A percentile compares a stretch with the other conserved stretches of the same genome.
Evolutionary conservation across 2,797 vertebrate species (phyloP).

Genomic region (Chiloscyllium punctatum): DNA sequence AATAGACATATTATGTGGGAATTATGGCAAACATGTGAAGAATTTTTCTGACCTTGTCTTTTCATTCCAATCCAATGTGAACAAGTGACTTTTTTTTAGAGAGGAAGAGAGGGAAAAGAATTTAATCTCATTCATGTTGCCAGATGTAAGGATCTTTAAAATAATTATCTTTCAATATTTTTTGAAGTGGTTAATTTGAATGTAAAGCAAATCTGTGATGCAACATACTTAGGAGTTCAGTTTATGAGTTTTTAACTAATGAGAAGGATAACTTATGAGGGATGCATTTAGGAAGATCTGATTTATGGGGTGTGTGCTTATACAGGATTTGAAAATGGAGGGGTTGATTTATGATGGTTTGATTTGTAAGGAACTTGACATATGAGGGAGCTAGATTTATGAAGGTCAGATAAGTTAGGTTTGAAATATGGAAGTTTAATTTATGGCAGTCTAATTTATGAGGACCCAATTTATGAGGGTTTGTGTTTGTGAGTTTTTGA

Average conservation of each 20-base stretch:
- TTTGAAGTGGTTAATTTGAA: not conserved
- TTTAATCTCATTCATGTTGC: not conserved
- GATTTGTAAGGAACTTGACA: not conserved
- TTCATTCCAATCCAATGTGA: not conserved
- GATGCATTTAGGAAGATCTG: not conserved
- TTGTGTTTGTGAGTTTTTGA: not conserved
- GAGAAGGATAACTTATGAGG: not conserved
- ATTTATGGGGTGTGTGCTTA: not conserved
- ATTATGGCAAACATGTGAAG: not conserved
- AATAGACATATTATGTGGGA: slow-evolving; percentile 5
- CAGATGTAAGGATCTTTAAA: not conserved
- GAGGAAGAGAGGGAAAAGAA: not conserved
- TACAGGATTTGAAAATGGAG: too few species aligned
- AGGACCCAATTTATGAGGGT: not conserved
- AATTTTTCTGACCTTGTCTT: not conserved
- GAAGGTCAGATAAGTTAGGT: not conserved
- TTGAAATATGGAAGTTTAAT: not conserved
- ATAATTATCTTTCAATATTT: not conserved
- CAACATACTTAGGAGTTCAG: not conserved
- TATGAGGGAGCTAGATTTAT: not conserved
- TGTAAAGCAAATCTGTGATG: not conserved
- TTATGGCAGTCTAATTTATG: not conserved
- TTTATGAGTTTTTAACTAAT: not conserved
- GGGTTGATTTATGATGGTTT: not conserved
- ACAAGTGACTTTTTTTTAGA: not conserved